Evolutionary conservation across 1,140 invertebrate genomes (phyloP), one percentile per base, ranked within the genome.

Genomic region (Pogonomyrmex barbatus): DNA sequence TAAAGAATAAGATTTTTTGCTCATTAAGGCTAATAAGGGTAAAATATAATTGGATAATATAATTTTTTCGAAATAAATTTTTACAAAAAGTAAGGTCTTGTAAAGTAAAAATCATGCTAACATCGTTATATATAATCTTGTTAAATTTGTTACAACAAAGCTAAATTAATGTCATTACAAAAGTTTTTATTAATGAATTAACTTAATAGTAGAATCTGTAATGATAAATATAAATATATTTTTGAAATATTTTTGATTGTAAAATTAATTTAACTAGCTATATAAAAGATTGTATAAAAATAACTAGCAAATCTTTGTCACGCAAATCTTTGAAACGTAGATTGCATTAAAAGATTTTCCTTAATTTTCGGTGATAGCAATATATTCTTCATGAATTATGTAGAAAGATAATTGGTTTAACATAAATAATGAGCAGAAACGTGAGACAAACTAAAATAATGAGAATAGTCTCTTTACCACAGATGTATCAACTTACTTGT

Each of bases 401-500:
- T 42, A 68, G n/a, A 42, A 56, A 30, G 50, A 81, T 45, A 81
- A 81, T 81, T 81, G 14, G 30, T 33, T 30, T 2, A 78, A 56
- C 33, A 14, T 47, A 56, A n/a, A 42, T 54, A 81, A 56, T 6
- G 12, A 14, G 36, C n/a, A 56, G 63, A 56, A 81, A 81, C 50
- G 30, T 4, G 77, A 81, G 4, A 30, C 17, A 45, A 9, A n/a
- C 63, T 56, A 24, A 68, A 56, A 68, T 68, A 68, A 67, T 45
- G 77, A 81, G 36, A 68, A 81, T 81, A 81, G 63, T 68, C 14
- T 81, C 62, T 68, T 56, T 56, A 68, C 17, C 36, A 24, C 77
- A 54, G 52, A 81, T 68, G 14, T 81, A 81, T 81, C 63, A 68
- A 56, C 63, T 81, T 81, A 81, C 77, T 68, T 79, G 62, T 67